Percentiles rank a stretch among this genome's conserved stretches.
Evolutionary conservation across 2,797 vertebrate genomes (phyloP).

Genomic region (Lacerta agilis): DNA sequence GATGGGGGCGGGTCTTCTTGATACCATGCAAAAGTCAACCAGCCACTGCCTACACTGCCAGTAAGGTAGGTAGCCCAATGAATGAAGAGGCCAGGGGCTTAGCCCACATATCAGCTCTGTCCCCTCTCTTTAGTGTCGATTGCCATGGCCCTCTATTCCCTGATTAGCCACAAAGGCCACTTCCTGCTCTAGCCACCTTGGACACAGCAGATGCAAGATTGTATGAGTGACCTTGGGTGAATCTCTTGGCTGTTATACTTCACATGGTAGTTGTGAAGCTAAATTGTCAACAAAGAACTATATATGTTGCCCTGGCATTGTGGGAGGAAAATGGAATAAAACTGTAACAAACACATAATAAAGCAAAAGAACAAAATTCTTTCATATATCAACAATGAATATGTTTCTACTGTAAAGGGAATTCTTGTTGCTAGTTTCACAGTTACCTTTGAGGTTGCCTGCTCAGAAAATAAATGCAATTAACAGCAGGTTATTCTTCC

Average conservation of each 20-base stretch:
- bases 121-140: no score
- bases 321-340: neutral
- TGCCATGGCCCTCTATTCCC: no score
- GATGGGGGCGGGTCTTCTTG: no score
- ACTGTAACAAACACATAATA: neutral
- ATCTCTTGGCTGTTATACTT: neutral
- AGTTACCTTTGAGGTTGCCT: neutral
- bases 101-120: no score
- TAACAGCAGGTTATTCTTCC: neutral
- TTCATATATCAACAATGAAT: neutral
- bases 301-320: neutral
- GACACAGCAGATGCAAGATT: neutral
- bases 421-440: slow-evolving; percentile 1
- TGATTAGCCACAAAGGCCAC: no score
- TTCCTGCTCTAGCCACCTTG: neutral
- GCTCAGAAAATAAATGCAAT: slow-evolving; percentile 21
- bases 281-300: neutral
- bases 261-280: neutral
- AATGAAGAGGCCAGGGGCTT: no score
- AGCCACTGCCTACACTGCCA: neutral
- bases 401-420: neutral
- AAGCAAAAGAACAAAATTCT: neutral
- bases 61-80: neutral
- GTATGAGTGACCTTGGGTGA: neutral
- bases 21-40: no score